Percentiles rank a stretch among this genome's conserved stretches.
phyloP scores from a whole-genome alignment of 1,140 invertebrate genomes.

The Uloborus diversus region DNA sequence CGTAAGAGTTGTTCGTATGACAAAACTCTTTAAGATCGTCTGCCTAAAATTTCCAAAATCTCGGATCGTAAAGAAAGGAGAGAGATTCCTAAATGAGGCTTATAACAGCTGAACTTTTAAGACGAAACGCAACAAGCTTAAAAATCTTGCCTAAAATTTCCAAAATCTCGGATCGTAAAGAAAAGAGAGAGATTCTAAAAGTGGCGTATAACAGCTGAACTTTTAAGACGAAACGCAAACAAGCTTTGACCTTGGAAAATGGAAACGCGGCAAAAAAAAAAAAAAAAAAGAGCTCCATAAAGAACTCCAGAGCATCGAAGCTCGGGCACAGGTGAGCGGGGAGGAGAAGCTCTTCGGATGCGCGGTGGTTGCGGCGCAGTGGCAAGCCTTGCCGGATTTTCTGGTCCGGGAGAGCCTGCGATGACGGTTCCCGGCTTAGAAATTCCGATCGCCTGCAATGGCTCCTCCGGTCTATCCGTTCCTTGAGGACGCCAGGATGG shows the following conservation, averaged over 20 bases:
- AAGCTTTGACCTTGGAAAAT: too few relatives aligned
- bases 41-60: not conserved
- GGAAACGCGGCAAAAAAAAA: too few relatives aligned
- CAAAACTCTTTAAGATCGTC: too few relatives aligned
- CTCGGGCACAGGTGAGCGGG: not conserved
- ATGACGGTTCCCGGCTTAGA: slow-evolving; percentile 27
- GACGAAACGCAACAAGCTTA: too few relatives aligned
- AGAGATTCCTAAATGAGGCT: not conserved
- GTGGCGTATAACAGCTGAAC: not conserved
- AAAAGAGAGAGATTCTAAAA: not conserved
- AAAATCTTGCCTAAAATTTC: too few relatives aligned
- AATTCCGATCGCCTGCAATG: slow-evolving; percentile 13
- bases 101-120: too few relatives aligned
- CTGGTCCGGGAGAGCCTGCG: slow-evolving; percentile 37
- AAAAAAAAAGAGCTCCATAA: too few relatives aligned
- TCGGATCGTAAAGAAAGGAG: not conserved
- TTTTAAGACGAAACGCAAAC: too few relatives aligned
- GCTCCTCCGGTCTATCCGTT: slow-evolving; percentile 42
- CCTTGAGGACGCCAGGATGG: slow-evolving; percentile 50
- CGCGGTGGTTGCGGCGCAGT: slow-evolving; percentile 39
- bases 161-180: not conserved
- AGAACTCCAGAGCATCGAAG: too few relatives aligned
- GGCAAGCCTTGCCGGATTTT: slow-evolving; percentile 25
- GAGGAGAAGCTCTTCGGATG: not conserved
- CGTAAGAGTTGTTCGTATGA: too few relatives aligned